Conservation (phyloP, 2,888 invertebrate genomes). For the Thymelicus acteon region DNA sequence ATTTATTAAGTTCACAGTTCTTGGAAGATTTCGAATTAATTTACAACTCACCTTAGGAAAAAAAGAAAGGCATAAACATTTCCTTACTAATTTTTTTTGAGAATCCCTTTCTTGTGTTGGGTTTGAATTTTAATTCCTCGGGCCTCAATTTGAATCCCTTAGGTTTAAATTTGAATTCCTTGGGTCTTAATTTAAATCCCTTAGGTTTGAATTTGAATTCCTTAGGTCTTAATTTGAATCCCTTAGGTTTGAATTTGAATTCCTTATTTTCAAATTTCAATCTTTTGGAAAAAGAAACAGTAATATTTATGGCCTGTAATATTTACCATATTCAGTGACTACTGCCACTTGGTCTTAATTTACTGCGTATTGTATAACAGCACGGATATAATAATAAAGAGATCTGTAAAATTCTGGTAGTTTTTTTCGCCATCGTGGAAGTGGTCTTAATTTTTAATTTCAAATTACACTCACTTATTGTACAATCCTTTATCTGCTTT, state of each 20-base stretch:
- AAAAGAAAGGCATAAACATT: conserved; percentile 41
- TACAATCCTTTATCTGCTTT: conserved; percentile 51
- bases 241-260: conserved; percentile 11
- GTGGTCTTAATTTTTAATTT: background rate
- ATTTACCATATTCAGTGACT: background rate
- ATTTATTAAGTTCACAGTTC: background rate
- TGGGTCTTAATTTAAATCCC: background rate
- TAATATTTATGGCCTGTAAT: background rate
- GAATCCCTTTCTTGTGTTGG: conserved; percentile 6
- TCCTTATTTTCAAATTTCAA: conserved; percentile 12
- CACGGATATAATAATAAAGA: background rate
- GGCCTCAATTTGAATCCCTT: conserved; percentile 4
- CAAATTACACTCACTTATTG: conserved; percentile 42
- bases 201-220: conserved; percentile 7
- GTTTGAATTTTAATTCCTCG: conserved; percentile 3
- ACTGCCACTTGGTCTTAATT: background rate
- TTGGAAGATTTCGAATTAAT: background rate
- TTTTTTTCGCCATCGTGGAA: background rate
- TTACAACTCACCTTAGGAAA: conserved; percentile 37
- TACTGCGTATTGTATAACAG: no score
- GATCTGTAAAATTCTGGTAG: conserved; percentile 37
- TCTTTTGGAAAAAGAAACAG: conserved; percentile 24
- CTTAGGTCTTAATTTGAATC: conserved; percentile 17
- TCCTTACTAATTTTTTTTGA: conserved; percentile 39
- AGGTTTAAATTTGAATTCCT: conserved; percentile 1